Conservation (phyloP, 2,888 invertebrate genomes). For the Synanthedon vespiformis region DNA sequence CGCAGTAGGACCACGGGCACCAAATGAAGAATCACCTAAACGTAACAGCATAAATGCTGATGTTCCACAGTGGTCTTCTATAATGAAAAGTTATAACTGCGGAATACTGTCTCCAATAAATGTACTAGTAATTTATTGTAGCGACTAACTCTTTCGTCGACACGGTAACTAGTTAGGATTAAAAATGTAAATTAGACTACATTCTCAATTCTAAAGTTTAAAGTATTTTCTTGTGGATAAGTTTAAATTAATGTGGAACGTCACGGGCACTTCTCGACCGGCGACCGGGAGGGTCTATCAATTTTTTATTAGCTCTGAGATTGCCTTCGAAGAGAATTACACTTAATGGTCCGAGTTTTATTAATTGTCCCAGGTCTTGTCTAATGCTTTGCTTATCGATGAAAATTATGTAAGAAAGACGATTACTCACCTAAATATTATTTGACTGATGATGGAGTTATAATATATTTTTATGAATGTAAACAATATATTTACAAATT, state of each 20-base stretch:
- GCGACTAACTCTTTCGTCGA: constrained; percentile 4
- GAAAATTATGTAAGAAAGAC: background rate
- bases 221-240: constrained; percentile 56
- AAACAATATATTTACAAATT: no score
- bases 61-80: no score
- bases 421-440: no score
- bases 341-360: background rate
- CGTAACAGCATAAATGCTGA: no score
- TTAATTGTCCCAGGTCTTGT: constrained; percentile 1
- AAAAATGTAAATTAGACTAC: constrained; percentile 57
- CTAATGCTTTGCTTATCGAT: background rate
- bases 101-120: no score
- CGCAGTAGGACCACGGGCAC: no score
- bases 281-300: constrained; percentile 29
- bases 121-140: no score
- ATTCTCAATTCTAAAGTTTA: constrained; percentile 53
- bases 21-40: no score
- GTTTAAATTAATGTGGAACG: constrained; percentile 59
- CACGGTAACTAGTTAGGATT: constrained; percentile 40
- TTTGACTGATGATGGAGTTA: no score
- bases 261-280: constrained; percentile 39
- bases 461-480: no score
- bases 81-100: no score
- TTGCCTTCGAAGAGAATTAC: constrained; percentile 30
- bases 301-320: constrained; percentile 52